Evolutionary conservation across 2,113 vertebrate genomes (phyloP).

Genomic region (Peromyscus californicus): DNA sequence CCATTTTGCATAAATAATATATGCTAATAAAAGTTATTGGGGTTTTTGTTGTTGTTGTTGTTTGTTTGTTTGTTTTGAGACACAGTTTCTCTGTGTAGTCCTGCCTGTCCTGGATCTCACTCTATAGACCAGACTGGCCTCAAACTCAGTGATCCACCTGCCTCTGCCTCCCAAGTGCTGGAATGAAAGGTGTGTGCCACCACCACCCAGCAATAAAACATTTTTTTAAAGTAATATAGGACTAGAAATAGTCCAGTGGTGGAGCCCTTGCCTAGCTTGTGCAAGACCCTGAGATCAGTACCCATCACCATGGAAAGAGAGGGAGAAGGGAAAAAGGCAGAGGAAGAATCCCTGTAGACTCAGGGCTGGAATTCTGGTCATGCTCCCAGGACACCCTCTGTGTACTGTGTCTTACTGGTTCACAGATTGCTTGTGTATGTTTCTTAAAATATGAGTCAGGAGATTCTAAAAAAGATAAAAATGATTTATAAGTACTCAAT

Average conservation of each 20-base stretch:
- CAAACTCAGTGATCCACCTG: background rate
- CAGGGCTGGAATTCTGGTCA: background rate
- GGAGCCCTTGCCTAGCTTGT: background rate
- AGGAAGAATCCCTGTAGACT: background rate
- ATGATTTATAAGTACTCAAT: background rate
- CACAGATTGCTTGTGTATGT: background rate
- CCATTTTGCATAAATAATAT: background rate
- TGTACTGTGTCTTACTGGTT: background rate
- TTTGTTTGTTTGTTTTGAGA: background rate
- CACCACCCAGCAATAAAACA: background rate
- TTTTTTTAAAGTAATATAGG: background rate
- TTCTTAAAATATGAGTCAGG: slow-evolving; percentile 29
- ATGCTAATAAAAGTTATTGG: background rate
- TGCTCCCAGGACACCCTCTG: background rate
- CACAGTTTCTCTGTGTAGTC: background rate
- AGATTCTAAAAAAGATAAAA: slow-evolving; percentile 2
- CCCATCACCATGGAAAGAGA: background rate
- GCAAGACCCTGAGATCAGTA: background rate
- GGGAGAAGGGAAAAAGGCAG: too few species aligned
- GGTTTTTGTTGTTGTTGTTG: background rate
- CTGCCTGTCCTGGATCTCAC: background rate
- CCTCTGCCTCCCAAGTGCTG: background rate
- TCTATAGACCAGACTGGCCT: background rate
- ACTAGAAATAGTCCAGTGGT: background rate
- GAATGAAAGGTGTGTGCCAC: background rate